Base-by-base conservation (phyloP, 2,113 vertebrate species). In the Psilopsiagon aymara region DNA sequence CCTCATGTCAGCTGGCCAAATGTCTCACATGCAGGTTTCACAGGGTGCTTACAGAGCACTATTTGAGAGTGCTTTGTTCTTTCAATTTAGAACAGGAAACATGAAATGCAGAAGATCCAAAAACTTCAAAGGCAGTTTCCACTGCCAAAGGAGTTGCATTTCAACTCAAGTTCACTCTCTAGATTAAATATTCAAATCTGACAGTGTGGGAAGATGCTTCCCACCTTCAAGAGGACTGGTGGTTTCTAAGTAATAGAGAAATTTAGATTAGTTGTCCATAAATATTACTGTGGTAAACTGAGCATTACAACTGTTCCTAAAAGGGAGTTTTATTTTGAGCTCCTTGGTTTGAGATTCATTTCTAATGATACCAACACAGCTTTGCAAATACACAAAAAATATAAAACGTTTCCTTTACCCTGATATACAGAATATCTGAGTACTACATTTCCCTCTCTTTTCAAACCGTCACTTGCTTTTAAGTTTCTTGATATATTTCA, bases 41-140 rank as follows among this genome's bases (percentile, higher is more conserved):
- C 83, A 76, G 81, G 70, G 24, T 82, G 89, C 89, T 94, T 75
- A 24, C 51, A 27, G 39, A 13, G 51, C 7, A 1, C 43, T 91
- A 31, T 59, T 78, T 8, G 1, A 76, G 66, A 85, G 28, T 6
- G 44, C 87, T 94, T 95, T 87, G 57, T 92, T 97, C 84, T 92
- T 82, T 79, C 71, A 71, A 82, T 85, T 84, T 92, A 76, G 79
- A 95, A 73, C 78, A 75, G 69, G 71, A 94, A 92, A 78, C 6
- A 2, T 7, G 68, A 80, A 88, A 92, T 47, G 46, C 23, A 71
- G 83, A 75, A 46, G 60, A 92, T 64, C 69, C 80, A 63, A 78
- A 86, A 95, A 75, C 94, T 96, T 97, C 92, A 96, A 96, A 97
- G 80, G 83, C 62, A 55, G 51, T 81, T 95, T 71, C 55, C 77